Evolutionary conservation across 2,888 invertebrate genomes (phyloP), one percentile per base, ranked within the genome.

Genomic region (Tubiluchus corallicola): DNA sequence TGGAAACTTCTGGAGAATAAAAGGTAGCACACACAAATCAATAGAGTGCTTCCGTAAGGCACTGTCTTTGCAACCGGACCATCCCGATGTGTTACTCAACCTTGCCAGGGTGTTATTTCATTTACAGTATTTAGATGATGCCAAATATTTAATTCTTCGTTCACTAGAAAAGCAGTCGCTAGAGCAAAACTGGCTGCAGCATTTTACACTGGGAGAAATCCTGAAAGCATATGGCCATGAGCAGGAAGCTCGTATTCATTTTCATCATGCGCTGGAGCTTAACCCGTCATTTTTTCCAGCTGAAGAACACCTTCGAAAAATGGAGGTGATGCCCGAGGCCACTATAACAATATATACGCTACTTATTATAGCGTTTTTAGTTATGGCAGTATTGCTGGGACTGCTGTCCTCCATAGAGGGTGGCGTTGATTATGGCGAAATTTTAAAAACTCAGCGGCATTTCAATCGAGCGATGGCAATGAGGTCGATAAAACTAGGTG

Each of bases 391-490:
- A 41, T 72, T 85, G 43, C 72, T 82, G 57, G 82, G 82, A 47
- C 81, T 85, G 52, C 66, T 84, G 43, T 79, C 82, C 42, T 79
- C 79, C 40, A 73, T 78, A 46, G 79, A 80, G 47, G 56, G 60
- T 3, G 57, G 50, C 46, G 55, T 59, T 45, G 60, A 57, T 20
- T 44, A 52, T 2, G 52, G 49, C 1, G 62, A 62, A 43, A 53
- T 54, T 3, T 48, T 52, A 55, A 78, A 76, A 60, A 74, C 77
- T 3, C 81, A 81, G 54, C 74, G 83, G 21, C 82, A 84, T 60
- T 84, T 84, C 65, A 84, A 83, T 67, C 73, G 83, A 53, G 82
- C 83, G 13, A 79, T 84, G 78, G 82, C 84, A 15, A 83, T 84
- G 82, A 72, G 82, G 13, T 80, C 82, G 42, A 69, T 85, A 38